These are phyloP conservation scores for Spinibarbus caldwelli DNA, from an alignment of 2,797 vertebrate genomes.

Conservation along the genomic window DNA sequence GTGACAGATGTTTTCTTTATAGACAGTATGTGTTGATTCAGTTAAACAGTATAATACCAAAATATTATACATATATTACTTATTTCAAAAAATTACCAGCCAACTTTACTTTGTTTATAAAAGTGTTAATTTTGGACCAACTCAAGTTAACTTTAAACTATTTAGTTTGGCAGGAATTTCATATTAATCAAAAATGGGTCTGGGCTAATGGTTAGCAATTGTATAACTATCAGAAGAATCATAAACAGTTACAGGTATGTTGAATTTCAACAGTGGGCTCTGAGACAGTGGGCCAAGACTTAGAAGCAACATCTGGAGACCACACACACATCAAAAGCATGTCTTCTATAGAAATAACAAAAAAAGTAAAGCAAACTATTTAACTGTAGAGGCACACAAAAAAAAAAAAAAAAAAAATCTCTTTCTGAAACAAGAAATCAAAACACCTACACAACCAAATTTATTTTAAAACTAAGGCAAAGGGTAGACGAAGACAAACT, in stretches of 20 bases:
- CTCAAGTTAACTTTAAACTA: background rate
- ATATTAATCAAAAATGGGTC: background rate
- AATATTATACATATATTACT: background rate
- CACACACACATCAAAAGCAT: constrained; percentile 18
- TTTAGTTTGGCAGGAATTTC: background rate
- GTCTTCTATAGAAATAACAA: background rate
- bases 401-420: background rate
- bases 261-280: background rate
- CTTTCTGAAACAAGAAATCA: background rate
- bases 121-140: background rate
- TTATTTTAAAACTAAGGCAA: background rate
- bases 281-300: background rate
- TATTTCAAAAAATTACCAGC: background rate
- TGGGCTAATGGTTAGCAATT: background rate
- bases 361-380: background rate
- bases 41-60: background rate
- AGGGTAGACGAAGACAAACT: background rate
- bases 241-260: background rate
- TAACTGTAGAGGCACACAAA: background rate
- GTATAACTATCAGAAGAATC: background rate
- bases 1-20: no score
- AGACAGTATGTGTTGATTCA: no score
- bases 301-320: constrained; percentile 11
- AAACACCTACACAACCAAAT: background rate
- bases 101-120: background rate